Conservation (phyloP, 2,888 invertebrate species). For the Hydriomena furcata region DNA sequence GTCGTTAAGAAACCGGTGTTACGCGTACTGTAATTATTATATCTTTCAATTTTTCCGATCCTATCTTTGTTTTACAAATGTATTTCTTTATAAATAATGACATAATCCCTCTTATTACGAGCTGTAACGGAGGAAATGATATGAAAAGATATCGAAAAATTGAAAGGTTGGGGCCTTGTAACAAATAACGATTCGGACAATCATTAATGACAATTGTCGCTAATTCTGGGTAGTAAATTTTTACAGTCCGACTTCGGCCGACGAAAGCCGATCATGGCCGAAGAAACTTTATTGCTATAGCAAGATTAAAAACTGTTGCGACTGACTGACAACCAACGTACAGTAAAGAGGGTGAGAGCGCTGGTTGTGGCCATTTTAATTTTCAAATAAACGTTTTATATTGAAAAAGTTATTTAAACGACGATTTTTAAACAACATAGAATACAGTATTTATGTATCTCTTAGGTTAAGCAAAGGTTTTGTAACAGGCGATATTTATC, state of each 20-base stretch:
- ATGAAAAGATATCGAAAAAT: slow-evolving; percentile 42
- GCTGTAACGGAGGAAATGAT: slow-evolving; percentile 54
- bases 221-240: slow-evolving; percentile 74
- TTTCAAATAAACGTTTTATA: too few species aligned
- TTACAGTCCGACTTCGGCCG: slow-evolving; percentile 50
- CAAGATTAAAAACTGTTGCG: too few species aligned
- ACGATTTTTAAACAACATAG: too few species aligned
- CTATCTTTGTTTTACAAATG: slow-evolving; percentile 25
- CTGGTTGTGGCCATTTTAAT: too few species aligned
- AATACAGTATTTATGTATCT: too few species aligned
- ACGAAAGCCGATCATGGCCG: slow-evolving; percentile 29
- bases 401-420: too few species aligned
- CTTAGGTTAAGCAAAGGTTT: too few species aligned
- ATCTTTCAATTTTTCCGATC: slow-evolving; percentile 20
- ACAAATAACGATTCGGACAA: slow-evolving; percentile 49
- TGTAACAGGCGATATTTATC: too few species aligned
- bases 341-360: too few species aligned
- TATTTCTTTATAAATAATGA: slow-evolving; percentile 24
- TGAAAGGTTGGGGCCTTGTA: slow-evolving; percentile 51
- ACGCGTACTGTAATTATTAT: slow-evolving; percentile 2
- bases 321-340: too few species aligned
- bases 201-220: slow-evolving; percentile 57
- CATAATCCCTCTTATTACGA: slow-evolving; percentile 50
- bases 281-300: slow-evolving; percentile 42
- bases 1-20: slow-evolving; percentile 3